phyloP scores from a whole-genome alignment of 2,797 vertebrate genomes.

The Eremophila alpestris region DNA sequence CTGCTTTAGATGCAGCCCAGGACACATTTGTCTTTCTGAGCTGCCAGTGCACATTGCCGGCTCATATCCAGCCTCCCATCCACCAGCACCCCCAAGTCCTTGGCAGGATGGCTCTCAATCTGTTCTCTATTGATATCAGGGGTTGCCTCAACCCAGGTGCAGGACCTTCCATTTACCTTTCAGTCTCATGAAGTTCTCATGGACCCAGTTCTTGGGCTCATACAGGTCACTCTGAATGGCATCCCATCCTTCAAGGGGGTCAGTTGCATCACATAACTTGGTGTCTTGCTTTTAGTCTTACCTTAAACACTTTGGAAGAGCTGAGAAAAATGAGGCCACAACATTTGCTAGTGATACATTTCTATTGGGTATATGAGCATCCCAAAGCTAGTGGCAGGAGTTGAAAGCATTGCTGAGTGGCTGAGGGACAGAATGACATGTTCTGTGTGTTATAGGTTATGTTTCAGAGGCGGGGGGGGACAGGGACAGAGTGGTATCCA shows the following conservation, averaged over 20 bases:
- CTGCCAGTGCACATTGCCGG: background rate
- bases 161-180: background rate
- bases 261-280: background rate
- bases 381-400: background rate
- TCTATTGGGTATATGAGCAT: background rate
- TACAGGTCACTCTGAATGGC: background rate
- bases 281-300: background rate
- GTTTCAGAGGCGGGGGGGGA: background rate
- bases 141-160: background rate
- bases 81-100: background rate
- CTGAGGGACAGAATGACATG: background rate
- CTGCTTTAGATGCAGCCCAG: background rate
- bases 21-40: background rate
- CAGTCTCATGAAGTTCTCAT: background rate
- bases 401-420: background rate
- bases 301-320: background rate
- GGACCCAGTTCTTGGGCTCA: background rate
- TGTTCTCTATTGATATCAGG: background rate
- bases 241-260: background rate
- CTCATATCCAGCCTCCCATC: background rate
- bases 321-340: background rate
- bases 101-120: background rate
- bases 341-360: background rate
- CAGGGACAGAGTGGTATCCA: background rate
- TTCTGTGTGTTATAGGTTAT: background rate